These are phyloP conservation scores for Beroe forskalii DNA, from an alignment of 37 sponge, comb jelly and placozoan species.

Conservation along the genomic window DNA sequence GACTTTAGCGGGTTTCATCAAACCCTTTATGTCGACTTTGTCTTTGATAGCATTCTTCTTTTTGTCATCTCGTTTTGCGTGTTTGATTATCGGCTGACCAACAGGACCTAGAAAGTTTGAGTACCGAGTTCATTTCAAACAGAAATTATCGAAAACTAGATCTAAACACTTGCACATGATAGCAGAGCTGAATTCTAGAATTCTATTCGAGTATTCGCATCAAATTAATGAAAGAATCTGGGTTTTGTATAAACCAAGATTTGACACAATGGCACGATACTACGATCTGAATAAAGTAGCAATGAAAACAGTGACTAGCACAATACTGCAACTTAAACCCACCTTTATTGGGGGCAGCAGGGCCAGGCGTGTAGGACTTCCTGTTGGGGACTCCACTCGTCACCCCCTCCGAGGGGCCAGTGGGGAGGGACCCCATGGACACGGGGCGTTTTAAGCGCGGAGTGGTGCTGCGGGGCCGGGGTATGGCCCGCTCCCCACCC, in stretches of 20 bases:
- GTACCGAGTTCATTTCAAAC: too few species aligned
- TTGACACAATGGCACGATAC: too few species aligned
- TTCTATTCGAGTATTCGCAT: too few species aligned
- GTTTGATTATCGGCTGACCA: constrained; percentile 40
- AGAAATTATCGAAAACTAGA: too few species aligned
- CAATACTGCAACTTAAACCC: constrained; percentile 36
- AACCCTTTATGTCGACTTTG: constrained; percentile 29
- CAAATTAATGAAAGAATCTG: too few species aligned
- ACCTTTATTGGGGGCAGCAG: constrained; percentile 12
- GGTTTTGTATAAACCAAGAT: too few species aligned
- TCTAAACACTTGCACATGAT: too few species aligned
- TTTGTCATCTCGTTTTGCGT: constrained; percentile 1
- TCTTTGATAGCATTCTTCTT: constrained; percentile 45
- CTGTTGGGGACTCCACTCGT: background rate
- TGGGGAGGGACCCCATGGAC: constrained; percentile 40
- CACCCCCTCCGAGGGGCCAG: background rate
- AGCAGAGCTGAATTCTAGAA: too few species aligned
- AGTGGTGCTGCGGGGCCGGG: constrained; percentile 22
- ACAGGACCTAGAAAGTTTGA: background rate
- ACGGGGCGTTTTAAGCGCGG: constrained; percentile 35
- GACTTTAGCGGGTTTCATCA: constrained; percentile 39
- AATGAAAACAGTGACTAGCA: too few species aligned
- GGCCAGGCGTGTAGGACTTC: constrained; percentile 3
- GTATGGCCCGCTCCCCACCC: background rate
- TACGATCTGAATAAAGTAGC: too few species aligned